Evolutionary conservation across 2,888 invertebrate genomes (phyloP).

Genomic region (Eupithecia abbreviata): DNA sequence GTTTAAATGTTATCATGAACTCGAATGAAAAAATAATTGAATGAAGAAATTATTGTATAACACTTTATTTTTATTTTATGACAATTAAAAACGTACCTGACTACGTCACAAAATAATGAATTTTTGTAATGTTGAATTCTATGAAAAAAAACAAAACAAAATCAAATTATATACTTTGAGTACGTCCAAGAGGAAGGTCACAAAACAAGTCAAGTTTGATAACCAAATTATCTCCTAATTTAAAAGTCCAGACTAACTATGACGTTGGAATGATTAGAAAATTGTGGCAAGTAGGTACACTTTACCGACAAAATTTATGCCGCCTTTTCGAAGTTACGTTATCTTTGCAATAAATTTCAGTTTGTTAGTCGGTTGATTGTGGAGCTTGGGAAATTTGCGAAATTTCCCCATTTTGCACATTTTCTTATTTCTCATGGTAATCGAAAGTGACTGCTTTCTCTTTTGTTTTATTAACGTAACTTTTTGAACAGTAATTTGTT

Average conservation of each 20-base stretch:
- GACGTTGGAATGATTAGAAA: slow-evolving; percentile 27
- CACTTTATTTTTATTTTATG: too few species aligned
- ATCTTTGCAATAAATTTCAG: slow-evolving; percentile 76
- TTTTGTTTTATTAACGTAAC: slow-evolving; percentile 50
- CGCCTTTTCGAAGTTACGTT: slow-evolving; percentile 73
- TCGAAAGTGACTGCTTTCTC: slow-evolving; percentile 60
- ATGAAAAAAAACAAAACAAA: too few species aligned
- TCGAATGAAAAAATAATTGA: too few species aligned
- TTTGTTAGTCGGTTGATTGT: slow-evolving; percentile 62
- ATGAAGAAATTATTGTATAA: too few species aligned
- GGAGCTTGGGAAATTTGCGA: slow-evolving; percentile 45
- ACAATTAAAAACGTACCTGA: too few species aligned
- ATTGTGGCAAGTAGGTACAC: slow-evolving; percentile 45
- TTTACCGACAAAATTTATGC: slow-evolving; percentile 66
- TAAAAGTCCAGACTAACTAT: slow-evolving; percentile 10
- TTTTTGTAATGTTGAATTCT: too few species aligned
- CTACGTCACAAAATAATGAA: too few species aligned
- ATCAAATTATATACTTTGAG: too few species aligned
- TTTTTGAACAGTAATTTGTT: slow-evolving; percentile 54
- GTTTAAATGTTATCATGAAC: too few species aligned
- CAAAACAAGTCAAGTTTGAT: too few species aligned
- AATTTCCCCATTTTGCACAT: slow-evolving; percentile 50
- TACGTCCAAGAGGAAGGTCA: too few species aligned
- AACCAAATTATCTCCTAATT: neutral
- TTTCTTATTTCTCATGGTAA: slow-evolving; percentile 61